phyloP scores from a whole-genome alignment of 2,888 invertebrate species.

The Pterobdella sp. region DNA sequence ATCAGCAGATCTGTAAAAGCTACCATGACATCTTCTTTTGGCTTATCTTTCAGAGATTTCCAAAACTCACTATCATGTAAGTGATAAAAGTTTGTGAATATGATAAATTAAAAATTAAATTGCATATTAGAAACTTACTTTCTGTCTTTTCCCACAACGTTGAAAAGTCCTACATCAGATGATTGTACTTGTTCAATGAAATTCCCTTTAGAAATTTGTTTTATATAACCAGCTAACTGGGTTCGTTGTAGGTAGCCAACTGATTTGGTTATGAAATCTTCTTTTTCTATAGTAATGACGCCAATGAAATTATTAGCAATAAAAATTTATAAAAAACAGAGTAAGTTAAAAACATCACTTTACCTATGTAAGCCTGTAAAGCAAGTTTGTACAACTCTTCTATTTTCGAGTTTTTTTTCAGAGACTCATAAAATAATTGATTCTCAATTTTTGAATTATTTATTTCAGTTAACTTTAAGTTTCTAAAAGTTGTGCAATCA shows the following conservation, averaged over 20 bases:
- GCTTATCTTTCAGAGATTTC: constrained; percentile 79
- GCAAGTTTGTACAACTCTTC: constrained; percentile 11
- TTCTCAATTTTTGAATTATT: not conserved
- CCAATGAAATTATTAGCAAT: not conserved
- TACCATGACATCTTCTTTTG: constrained; percentile 77
- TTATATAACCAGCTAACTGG: constrained; percentile 80
- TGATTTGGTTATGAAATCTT: constrained; percentile 47
- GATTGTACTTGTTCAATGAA: constrained; percentile 55
- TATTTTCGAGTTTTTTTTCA: not conserved
- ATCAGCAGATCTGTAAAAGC: constrained; percentile 83
- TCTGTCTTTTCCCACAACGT: constrained; percentile 87
- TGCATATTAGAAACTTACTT: constrained; percentile 53
- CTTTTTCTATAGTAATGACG: not conserved
- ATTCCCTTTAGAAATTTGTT: constrained; percentile 76
- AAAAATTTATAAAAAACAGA: not conserved
- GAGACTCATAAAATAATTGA: not conserved
- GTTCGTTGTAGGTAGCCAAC: constrained; percentile 86
- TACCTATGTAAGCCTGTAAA: constrained; percentile 18
- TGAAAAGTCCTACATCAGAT: constrained; percentile 79
- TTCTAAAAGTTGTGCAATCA: not conserved
- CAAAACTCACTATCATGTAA: constrained; percentile 65
- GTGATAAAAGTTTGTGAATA: not conserved
- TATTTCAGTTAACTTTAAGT: not conserved
- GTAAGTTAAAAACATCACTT: not conserved
- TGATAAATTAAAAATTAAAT: not conserved